phyloP scores from a whole-genome alignment of 2,888 invertebrate genomes.

The Campoplex capitator region DNA sequence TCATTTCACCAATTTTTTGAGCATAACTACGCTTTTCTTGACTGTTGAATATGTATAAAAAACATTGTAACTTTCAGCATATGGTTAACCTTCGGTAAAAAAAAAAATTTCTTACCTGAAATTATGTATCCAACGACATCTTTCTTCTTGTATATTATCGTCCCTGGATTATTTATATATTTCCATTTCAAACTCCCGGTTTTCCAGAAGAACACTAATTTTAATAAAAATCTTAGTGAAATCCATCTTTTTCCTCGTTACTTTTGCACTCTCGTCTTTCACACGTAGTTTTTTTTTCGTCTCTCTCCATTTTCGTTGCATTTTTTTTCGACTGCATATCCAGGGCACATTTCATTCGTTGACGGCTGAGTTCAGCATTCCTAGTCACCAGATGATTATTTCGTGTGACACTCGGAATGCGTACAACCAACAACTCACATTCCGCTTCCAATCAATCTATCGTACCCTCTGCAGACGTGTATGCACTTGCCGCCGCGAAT shows the following conservation, averaged over 20 bases:
- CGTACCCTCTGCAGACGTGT: background rate
- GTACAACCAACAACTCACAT: constrained; percentile 30
- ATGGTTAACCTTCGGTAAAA: too few species aligned
- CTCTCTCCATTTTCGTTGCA: constrained; percentile 5
- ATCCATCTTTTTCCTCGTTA: constrained; percentile 12
- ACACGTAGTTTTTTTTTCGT: background rate
- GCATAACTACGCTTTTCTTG: background rate
- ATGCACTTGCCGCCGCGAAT: constrained; percentile 13
- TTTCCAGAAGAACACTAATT: too few species aligned
- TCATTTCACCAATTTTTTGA: background rate
- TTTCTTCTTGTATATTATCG: background rate
- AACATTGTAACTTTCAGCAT: too few species aligned
- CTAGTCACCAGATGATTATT: constrained; percentile 59
- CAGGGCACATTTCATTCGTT: constrained; percentile 23
- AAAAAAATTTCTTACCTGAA: too few species aligned
- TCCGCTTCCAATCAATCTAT: constrained; percentile 64
- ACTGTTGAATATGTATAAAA: too few species aligned
- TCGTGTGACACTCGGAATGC: constrained; percentile 41
- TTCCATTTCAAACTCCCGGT: too few species aligned
- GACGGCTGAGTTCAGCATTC: constrained; percentile 17
- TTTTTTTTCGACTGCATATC: constrained; percentile 20
- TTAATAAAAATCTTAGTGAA: constrained; percentile 10
- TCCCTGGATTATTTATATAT: background rate
- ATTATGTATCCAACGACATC: too few species aligned
- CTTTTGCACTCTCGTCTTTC: background rate